Conservation (phyloP, 2,888 invertebrate species). For the Eubasilissa splendida region DNA sequence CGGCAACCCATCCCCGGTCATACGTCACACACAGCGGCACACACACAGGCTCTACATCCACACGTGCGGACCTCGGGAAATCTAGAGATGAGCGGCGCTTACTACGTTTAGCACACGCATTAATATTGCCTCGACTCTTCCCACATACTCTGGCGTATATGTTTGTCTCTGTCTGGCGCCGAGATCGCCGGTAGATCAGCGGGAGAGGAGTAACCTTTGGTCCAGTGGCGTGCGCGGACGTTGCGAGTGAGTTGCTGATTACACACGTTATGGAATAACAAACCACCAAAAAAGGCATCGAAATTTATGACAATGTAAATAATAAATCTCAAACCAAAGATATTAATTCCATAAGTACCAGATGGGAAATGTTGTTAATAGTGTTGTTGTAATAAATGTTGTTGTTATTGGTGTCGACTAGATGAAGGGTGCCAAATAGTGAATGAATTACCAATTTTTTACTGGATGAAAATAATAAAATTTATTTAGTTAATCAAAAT, state of each 20-base stretch:
- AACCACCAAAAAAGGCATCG: too few relatives aligned
- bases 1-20: constrained; percentile 53
- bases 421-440: too few relatives aligned
- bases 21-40: constrained; percentile 49
- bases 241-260: background rate
- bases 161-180: constrained; percentile 28
- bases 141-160: background rate
- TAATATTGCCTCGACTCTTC: constrained; percentile 2
- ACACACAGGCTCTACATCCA: constrained; percentile 48
- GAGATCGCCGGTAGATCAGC: constrained; percentile 38
- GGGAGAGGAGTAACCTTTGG: constrained; percentile 53
- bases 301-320: too few relatives aligned
- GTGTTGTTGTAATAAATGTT: too few relatives aligned
- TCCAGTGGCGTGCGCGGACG: background rate
- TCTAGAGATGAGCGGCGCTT: constrained; percentile 45
- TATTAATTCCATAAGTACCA: too few relatives aligned
- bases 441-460: too few relatives aligned
- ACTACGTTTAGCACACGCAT: constrained; percentile 24
- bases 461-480: too few relatives aligned
- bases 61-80: constrained; percentile 39
- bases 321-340: too few relatives aligned
- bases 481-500: too few relatives aligned
- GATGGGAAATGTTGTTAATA: too few relatives aligned
- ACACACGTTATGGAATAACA: too few relatives aligned
- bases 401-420: too few relatives aligned